These are phyloP conservation scores for Andricus curvator DNA, from an alignment of 2,888 invertebrate species.

Conservation along the genomic window DNA sequence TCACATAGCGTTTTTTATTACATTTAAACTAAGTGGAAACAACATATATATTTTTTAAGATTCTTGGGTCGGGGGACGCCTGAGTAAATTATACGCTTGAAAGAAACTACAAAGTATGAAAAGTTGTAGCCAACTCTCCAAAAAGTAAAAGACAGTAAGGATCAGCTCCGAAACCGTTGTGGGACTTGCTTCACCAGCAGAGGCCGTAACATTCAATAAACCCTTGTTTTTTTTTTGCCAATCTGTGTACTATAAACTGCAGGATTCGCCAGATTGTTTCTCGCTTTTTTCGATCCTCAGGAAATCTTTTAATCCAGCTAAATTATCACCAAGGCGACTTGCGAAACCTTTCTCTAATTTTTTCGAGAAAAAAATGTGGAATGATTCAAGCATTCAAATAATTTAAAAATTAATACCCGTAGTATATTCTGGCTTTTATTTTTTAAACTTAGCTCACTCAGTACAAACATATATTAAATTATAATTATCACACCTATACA, in stretches of 20 bases:
- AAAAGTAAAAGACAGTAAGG: slow-evolving; percentile 55
- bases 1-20: background rate
- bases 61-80: slow-evolving; percentile 47
- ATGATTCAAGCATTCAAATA: background rate
- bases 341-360: background rate
- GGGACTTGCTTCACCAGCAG: slow-evolving; percentile 20
- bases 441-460: background rate
- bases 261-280: slow-evolving; percentile 17
- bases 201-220: slow-evolving; percentile 35
- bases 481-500: background rate
- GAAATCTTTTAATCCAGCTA: slow-evolving; percentile 13
- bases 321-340: background rate
- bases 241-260: slow-evolving; percentile 5
- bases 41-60: background rate
- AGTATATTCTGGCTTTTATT: background rate
- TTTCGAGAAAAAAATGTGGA: background rate
- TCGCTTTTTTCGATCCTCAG: slow-evolving; percentile 3
- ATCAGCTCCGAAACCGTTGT: slow-evolving; percentile 48
- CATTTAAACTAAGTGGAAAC: slow-evolving; percentile 12
- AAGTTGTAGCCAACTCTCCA: slow-evolving; percentile 52
- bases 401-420: background rate
- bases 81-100: slow-evolving; percentile 55
- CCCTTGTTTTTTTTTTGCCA: slow-evolving; percentile 1
- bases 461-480: background rate
- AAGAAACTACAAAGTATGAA: slow-evolving; percentile 55